phyloP scores from a whole-genome alignment of 2,113 vertebrate species.

The Origma solitaria region DNA sequence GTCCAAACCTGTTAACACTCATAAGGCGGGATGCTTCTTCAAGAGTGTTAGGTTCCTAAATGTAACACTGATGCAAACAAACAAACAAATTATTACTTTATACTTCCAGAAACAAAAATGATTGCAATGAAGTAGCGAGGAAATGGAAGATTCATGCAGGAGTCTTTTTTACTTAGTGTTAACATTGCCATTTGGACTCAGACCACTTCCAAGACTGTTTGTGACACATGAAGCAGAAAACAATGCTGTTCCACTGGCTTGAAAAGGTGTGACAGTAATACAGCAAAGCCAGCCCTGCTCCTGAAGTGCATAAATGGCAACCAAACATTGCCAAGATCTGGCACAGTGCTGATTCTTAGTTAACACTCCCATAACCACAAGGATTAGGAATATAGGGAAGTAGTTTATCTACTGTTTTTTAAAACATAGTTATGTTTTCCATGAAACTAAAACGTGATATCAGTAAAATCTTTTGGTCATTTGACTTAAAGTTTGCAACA shows the following conservation, averaged over 20 bases:
- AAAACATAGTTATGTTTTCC: not conserved
- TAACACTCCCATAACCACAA: not conserved
- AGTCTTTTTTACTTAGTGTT: not conserved
- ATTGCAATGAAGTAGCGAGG: not conserved
- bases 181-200: not conserved
- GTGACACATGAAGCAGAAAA: not conserved
- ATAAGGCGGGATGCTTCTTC: not conserved
- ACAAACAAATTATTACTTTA: not conserved
- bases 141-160: not conserved
- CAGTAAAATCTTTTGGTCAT: not conserved
- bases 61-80: not conserved
- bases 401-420: not conserved
- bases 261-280: not conserved
- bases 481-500: not conserved
- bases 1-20: not conserved
- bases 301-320: not conserved
- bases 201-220: not conserved
- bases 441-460: not conserved
- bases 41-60: not conserved
- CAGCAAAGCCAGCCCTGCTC: not conserved
- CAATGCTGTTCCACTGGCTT: not conserved
- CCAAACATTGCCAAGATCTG: not conserved
- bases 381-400: not conserved
- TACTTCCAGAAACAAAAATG: not conserved
- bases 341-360: not conserved